These are phyloP conservation scores for Botia almorhae DNA, from an alignment of 2,797 vertebrate species.

Conservation along the genomic window DNA sequence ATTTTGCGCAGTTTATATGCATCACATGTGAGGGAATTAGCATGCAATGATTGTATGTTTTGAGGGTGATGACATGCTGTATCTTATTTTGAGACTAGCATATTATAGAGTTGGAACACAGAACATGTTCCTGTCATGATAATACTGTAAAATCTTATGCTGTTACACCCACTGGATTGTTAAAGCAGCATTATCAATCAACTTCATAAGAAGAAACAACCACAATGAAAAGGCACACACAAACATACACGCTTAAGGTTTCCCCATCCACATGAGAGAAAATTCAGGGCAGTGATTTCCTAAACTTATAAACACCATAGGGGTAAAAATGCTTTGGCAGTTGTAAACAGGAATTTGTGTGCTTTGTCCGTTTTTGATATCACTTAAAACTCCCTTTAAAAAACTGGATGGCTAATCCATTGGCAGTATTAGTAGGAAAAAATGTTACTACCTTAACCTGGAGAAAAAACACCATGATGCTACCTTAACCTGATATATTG, in stretches of 20 bases:
- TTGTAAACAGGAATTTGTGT: constrained; percentile 22
- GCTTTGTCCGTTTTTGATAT: constrained; percentile 6
- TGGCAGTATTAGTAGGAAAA: constrained; percentile 53
- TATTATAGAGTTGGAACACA: constrained; percentile 3
- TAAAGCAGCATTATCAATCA: not conserved
- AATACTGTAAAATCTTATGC: not conserved
- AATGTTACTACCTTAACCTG: constrained; percentile 12
- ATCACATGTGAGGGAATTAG: constrained; percentile 8
- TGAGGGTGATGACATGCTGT: constrained; percentile 15
- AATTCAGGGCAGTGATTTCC: constrained; percentile 36
- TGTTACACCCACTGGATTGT: constrained; percentile 1
- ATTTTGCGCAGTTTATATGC: constrained; percentile 21
- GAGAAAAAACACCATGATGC: constrained; percentile 13
- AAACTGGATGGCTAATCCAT: constrained; percentile 34
- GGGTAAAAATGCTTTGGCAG: constrained; percentile 50
- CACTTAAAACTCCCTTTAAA: constrained; percentile 8
- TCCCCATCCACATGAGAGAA: constrained; percentile 21
- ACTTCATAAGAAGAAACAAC: not conserved
- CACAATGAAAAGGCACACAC: constrained; percentile 25
- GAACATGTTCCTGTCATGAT: not conserved
- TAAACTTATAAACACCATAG: constrained; percentile 34
- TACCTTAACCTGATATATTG: not conserved
- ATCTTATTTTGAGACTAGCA: not conserved
- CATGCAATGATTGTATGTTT: constrained; percentile 41
- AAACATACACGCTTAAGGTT: constrained; percentile 12